Conservation (phyloP, 2,113 vertebrate species). For the Nettapus auritus region DNA sequence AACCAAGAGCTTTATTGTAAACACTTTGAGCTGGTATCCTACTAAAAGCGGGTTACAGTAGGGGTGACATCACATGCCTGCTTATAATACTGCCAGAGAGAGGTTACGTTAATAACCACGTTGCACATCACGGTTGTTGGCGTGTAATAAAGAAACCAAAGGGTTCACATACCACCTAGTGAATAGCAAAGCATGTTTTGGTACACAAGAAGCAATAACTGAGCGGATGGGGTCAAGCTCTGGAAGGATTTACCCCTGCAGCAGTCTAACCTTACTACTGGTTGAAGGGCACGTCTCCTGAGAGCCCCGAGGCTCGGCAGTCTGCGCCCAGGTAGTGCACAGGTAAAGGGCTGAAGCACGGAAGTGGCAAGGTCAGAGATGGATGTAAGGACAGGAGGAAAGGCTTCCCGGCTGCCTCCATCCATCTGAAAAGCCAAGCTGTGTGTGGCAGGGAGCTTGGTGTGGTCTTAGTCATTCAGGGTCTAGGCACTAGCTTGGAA, state of each 20-base stretch:
- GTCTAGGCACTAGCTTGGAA: background rate
- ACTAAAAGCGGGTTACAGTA: background rate
- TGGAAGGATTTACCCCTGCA: background rate
- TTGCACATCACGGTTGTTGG: background rate
- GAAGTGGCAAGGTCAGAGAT: background rate
- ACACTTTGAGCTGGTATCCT: background rate
- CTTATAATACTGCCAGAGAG: slow-evolving; percentile 20
- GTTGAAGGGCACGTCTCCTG: background rate
- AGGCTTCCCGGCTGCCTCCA: background rate
- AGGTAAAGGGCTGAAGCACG: background rate
- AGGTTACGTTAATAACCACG: background rate
- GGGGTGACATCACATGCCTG: background rate
- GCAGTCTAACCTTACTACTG: background rate
- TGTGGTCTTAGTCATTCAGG: rapidly evolving
- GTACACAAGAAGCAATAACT: background rate
- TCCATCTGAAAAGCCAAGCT: background rate
- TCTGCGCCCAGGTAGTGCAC: rapidly evolving
- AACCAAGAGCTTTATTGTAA: slow-evolving; percentile 45
- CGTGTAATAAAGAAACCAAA: background rate
- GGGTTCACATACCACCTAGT: background rate
- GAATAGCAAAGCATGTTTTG: background rate
- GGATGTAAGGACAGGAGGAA: background rate
- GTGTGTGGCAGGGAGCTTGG: rapidly evolving
- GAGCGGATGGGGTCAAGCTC: background rate
- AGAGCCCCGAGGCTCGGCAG: background rate